Percentiles rank a stretch among this genome's conserved stretches.
phyloP scores from a whole-genome alignment of 1,140 invertebrate species.

The Orius insidiosus region DNA sequence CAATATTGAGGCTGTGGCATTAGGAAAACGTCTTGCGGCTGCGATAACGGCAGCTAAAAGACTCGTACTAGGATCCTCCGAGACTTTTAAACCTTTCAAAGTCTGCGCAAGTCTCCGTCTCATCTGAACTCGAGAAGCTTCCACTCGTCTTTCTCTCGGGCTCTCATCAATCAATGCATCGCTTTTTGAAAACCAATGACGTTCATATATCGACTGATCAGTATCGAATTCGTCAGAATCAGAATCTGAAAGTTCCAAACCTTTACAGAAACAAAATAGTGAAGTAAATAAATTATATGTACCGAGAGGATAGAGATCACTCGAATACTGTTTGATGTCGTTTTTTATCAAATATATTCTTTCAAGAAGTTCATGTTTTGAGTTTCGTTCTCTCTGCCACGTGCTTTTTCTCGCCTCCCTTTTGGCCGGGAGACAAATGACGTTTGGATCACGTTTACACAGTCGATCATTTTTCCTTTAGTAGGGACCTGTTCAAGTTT shows the following conservation, averaged over 20 bases:
- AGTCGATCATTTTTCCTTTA: neutral
- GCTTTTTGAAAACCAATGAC: slow-evolving; percentile 19
- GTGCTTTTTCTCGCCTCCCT: slow-evolving; percentile 17
- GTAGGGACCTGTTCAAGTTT: slow-evolving; percentile 18
- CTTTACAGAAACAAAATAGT: slow-evolving; percentile 7
- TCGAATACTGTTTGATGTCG: slow-evolving; percentile 22
- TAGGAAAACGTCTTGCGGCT: slow-evolving; percentile 16
- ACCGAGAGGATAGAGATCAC: slow-evolving; percentile 28
- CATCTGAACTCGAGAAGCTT: slow-evolving; percentile 12
- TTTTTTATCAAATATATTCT: slow-evolving; percentile 20
- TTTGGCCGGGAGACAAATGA: slow-evolving; percentile 19
- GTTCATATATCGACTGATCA: slow-evolving; percentile 16
- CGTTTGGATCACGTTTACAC: slow-evolving; percentile 11
- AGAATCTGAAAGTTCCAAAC: slow-evolving; percentile 19
- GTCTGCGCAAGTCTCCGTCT: slow-evolving; percentile 15
- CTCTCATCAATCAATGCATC: slow-evolving; percentile 6
- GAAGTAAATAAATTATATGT: slow-evolving; percentile 13
- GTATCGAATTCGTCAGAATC: slow-evolving; percentile 15
- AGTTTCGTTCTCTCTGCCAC: slow-evolving; percentile 20
- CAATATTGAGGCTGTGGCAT: slow-evolving; percentile 15
- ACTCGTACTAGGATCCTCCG: slow-evolving; percentile 6
- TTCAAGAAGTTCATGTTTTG: slow-evolving; percentile 22
- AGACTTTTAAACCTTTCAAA: slow-evolving; percentile 3
- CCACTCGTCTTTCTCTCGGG: slow-evolving; percentile 11
- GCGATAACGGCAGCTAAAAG: slow-evolving; percentile 13